Evolutionary conservation across 2,888 invertebrate genomes (phyloP), one percentile per base, ranked within the genome.

Genomic region (Merodon equestris): DNA sequence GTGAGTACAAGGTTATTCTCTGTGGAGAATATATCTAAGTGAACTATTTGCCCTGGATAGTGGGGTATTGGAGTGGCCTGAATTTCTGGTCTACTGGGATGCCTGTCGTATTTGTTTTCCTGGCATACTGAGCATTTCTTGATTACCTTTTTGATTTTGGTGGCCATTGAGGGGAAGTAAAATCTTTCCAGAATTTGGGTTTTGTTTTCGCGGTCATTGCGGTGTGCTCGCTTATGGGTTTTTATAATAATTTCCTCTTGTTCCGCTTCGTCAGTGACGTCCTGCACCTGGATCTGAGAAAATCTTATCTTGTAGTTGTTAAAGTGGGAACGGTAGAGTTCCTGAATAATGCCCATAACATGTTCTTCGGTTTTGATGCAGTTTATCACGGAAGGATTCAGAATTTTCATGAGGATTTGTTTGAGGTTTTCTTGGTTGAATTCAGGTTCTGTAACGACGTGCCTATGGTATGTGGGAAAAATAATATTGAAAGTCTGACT

Each of bases 91-190:
- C 70, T 61, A 17, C 10, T 61, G 5, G 77, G 73, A 17, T 82
- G 70, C 36, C 53, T 15, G 10, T 74, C 57, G n/a, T 58, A 64
- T 38, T 76, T 75, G 10, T 60, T 53, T 58, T 68, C 58, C 27
- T 36, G 82, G 19, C 82, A 83, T 7, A 77, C 27, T 10, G 48
- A n/a, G 14, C 74, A 82, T 42, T 74, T 54, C 47, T 81, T 82
- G 15, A 70, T 40, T 27, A 77, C 9, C 9, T 14, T 56, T 38
- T n/a, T 50, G 14, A 72, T 72, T 68, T 64, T 56, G 17, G 47
- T 34, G 13, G 64, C 58, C 56, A 81, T 81, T 61, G 54, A 60
- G 0, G 81, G 81, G 40, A 81, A 67, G 15, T 76, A 77, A 4
- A 17, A 75, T n/a, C 70, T 81, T 56, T 81, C 50, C 14, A 74